Evolutionary conservation across 2,113 vertebrate genomes (phyloP), one percentile per base, ranked within the genome.

Genomic region (Natator depressus): DNA sequence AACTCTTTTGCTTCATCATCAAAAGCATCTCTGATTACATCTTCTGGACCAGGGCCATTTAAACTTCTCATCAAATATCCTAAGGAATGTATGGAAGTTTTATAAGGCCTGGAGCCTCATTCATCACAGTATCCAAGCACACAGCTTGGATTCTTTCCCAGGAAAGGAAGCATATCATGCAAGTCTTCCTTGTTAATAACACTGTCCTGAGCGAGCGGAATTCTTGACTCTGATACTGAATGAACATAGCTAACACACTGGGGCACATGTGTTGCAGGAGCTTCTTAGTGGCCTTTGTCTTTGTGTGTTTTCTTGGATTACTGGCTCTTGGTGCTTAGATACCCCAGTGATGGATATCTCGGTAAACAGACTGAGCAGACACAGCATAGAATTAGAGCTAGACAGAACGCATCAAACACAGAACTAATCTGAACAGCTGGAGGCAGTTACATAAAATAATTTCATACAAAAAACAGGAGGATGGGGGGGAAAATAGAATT

Each of bases 81-180:
- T 57, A 54, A 51, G 46, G 31, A 65, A 0, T 0, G 82, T 92
- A 14, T 31, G 11, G 72, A 86, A 0, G 1, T 9, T 91, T 78
- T 53, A 55, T 55, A 72, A 85, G n/a, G 38, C 50, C 47, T 69
- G 84, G 38, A 91, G 27, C 5, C 27, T 90, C 80, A 57, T 85
- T 47, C 42, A 89, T 91, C 72, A 35, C 78, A 10, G 53, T 81
- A 85, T 29, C 5, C 2, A 46, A 88, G 50, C 62, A n/a, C 8
- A 0, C 0, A 0, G 1, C 79, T 82, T 19, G 0, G 69, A 79
- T 49, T 75, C 27, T n/a, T 82, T 55, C 17, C 42, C 38, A 5
- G 6, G 55, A 72, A 53, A 91, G 69, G 17, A 94, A 29, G 75
- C 6, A 12, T 47, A 75, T 54, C 22, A 47, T 78, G 75, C 42